Conservation (phyloP, 2,888 invertebrate genomes). For the Pocota personata region DNA sequence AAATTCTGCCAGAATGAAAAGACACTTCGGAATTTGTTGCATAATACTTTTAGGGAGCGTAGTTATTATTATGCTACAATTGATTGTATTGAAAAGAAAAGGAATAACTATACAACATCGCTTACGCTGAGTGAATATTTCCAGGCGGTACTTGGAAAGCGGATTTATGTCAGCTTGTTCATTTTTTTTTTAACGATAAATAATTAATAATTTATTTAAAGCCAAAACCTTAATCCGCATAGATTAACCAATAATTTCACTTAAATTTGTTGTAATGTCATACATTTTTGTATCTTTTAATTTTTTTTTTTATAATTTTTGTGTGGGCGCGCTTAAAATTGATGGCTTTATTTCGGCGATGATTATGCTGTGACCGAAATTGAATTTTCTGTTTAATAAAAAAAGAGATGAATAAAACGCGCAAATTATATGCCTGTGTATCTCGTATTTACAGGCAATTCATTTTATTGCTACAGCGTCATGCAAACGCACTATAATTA, state of each 20-base stretch:
- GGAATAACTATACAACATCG: no score
- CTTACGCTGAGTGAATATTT: no score
- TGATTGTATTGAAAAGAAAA: no score
- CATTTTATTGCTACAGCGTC: conserved; percentile 47
- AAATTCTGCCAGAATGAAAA: no score
- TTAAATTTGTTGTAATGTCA: background rate
- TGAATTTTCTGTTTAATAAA: background rate
- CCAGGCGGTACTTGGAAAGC: no score
- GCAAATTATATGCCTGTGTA: background rate
- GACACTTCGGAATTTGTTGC: no score
- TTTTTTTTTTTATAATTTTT: background rate
- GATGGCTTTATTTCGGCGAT: conserved; percentile 23
- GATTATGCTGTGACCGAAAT: conserved; percentile 20
- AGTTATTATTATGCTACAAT: no score
- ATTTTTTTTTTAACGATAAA: no score
- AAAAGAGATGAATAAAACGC: background rate
- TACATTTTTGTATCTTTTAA: background rate
- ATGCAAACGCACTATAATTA: conserved; percentile 20
- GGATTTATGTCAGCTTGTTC: no score
- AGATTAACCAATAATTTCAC: conserved; percentile 29
- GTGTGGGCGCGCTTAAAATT: conserved; percentile 7
- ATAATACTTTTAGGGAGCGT: no score
- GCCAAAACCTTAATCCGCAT: background rate
- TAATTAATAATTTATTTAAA: background rate
- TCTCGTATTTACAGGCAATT: conserved; percentile 45